Conservation (phyloP, 2,113 vertebrate genomes). For the Sardina pilchardus region DNA sequence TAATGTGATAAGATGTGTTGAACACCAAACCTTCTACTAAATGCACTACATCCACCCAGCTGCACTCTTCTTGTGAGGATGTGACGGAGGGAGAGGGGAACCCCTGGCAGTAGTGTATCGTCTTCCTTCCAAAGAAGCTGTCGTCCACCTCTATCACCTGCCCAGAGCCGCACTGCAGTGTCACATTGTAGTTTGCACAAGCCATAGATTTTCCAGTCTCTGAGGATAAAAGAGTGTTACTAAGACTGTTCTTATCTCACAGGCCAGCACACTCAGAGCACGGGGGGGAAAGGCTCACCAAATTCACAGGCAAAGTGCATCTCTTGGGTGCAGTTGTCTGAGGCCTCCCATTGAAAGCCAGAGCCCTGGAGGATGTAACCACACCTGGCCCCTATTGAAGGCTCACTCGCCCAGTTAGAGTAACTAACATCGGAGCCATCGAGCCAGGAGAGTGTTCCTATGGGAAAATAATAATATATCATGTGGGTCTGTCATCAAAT, state of each 20-base stretch:
- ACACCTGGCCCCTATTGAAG: conserved; percentile 64
- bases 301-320: conserved; percentile 87
- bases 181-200: conserved; percentile 79
- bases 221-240: conserved; percentile 49
- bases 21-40: conserved; percentile 79
- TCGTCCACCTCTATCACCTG: conserved; percentile 82
- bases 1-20: neutral
- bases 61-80: conserved; percentile 74
- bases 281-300: conserved; percentile 66
- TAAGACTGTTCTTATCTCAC: neutral
- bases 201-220: conserved; percentile 78
- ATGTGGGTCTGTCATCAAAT: neutral
- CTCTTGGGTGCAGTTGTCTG: conserved; percentile 81
- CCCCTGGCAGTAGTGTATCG: conserved; percentile 77
- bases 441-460: conserved; percentile 83
- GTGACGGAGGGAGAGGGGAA: conserved; percentile 34
- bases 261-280: neutral
- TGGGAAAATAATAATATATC: neutral
- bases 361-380: conserved; percentile 77
- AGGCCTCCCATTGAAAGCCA: conserved; percentile 78
- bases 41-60: conserved; percentile 79
- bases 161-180: conserved; percentile 85
- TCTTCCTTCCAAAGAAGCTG: conserved; percentile 85
- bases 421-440: conserved; percentile 84
- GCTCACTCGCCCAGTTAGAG: conserved; percentile 75